Conservation (phyloP, 2,113 vertebrate species). For the Cyanistes caeruleus region DNA sequence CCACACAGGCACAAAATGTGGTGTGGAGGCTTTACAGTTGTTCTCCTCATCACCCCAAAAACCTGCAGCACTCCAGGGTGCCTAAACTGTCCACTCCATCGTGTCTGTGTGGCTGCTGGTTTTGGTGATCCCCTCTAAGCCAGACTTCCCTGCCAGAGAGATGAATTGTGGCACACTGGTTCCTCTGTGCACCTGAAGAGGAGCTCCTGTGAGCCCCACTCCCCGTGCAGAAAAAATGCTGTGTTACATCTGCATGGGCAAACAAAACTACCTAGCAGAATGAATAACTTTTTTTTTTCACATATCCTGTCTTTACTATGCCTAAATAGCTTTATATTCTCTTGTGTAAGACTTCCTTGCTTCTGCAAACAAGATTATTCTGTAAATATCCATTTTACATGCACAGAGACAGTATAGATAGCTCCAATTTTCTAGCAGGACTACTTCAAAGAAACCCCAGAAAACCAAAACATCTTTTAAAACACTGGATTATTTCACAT, state of each 20-base stretch:
- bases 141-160: background rate
- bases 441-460: background rate
- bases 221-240: background rate
- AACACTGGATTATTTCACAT: background rate
- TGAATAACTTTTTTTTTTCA: background rate
- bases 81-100: background rate
- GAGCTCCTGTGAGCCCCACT: background rate
- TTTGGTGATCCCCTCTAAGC: background rate
- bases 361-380: background rate
- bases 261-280: background rate
- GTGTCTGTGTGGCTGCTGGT: rapidly evolving
- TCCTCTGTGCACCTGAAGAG: background rate
- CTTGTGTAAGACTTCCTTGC: background rate
- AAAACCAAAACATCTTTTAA: background rate
- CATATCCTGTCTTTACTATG: background rate
- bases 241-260: background rate
- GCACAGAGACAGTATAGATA: background rate
- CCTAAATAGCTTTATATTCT: background rate
- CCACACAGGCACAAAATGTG: background rate
- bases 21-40: background rate
- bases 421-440: background rate
- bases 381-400: background rate
- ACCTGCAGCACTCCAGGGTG: background rate
- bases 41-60: background rate
- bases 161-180: background rate